Evolutionary conservation across 2,888 invertebrate species (phyloP), one percentile per base, ranked within the genome.

Genomic region (Exephanes ischioxanthus): DNA sequence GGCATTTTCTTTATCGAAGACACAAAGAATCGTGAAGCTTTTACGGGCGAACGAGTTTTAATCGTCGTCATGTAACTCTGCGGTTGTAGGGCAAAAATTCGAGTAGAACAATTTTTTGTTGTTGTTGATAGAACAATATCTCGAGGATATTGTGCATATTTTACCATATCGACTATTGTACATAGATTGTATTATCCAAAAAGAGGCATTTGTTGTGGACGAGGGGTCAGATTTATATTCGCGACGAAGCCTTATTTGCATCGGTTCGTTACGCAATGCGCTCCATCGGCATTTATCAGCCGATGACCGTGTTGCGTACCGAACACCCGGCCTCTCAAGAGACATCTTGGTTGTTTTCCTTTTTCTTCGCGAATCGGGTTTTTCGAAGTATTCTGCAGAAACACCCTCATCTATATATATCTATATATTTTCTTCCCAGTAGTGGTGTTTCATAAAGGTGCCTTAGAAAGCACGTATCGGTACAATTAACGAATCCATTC

Each of bases 391-490:
- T 77, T 81, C 30, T 61, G 53, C 63, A 72, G 80, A 67, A 72
- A 72, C 48, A 58, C 19, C 30, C 6, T 75, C 26, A 72, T 66
- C 30, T 61, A 58, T 55, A 19, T 30, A 33, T 45, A 19, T 75
- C 5, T 55, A 53, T 53, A n/a, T 16, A n/a, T 61, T 73, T 63
- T 14, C 68, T 66, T 37, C 67, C 16, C 26, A 37, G 61, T 72
- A 80, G 72, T 11, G 66, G 45, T 48, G 33, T 63, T 70, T 81
- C 72, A n/a, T 67, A 22, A 26, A 61, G 72, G 68, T 80, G 77
- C 68, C 80, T 84, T 80, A 48, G 19, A 58, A 61, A 66, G 72
- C 80, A 76, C 80, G 76, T 79, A 61, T 73, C 79, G 72, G 61
- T 70, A 80, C 61, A 61, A 71, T 67, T 63, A 48, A 41, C 45